Percentiles rank a stretch among this genome's conserved stretches.
Evolutionary conservation across 2,797 vertebrate genomes (phyloP).

Genomic region (Tapera naevia): DNA sequence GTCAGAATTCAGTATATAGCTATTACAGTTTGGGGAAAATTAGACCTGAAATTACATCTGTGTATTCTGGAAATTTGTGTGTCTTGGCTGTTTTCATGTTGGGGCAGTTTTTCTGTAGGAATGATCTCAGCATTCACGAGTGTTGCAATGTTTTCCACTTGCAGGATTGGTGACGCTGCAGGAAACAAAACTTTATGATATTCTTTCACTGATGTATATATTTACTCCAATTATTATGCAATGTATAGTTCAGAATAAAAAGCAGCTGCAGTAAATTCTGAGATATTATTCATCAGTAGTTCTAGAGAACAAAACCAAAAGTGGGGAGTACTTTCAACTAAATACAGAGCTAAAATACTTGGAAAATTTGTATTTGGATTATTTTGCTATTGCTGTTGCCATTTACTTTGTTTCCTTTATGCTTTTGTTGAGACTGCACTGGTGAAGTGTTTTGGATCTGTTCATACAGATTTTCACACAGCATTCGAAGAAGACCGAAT

Average conservation of each 20-base stretch:
- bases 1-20: not conserved
- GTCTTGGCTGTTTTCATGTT: not conserved
- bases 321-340: not conserved
- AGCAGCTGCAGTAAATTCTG: not conserved
- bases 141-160: constrained; percentile 17
- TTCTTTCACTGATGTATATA: not conserved
- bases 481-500: not conserved
- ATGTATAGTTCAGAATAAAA: not conserved
- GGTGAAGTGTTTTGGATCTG: not conserved
- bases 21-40: not conserved
- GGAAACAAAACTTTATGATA: not conserved
- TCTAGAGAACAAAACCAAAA: not conserved
- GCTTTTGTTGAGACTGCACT: not conserved
- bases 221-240: not conserved
- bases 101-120: not conserved
- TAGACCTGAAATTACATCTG: not conserved
- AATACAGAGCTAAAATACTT: not conserved
- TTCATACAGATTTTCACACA: not conserved
- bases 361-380: not conserved
- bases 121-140: not conserved
- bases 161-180: not conserved
- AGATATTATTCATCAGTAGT: not conserved
- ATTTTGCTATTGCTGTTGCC: not conserved
- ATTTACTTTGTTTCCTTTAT: not conserved
- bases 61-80: not conserved